Percentiles rank a stretch among this genome's conserved stretches.
phyloP scores from a whole-genome alignment of 2,888 invertebrate species.

The Tenthredo livida region DNA sequence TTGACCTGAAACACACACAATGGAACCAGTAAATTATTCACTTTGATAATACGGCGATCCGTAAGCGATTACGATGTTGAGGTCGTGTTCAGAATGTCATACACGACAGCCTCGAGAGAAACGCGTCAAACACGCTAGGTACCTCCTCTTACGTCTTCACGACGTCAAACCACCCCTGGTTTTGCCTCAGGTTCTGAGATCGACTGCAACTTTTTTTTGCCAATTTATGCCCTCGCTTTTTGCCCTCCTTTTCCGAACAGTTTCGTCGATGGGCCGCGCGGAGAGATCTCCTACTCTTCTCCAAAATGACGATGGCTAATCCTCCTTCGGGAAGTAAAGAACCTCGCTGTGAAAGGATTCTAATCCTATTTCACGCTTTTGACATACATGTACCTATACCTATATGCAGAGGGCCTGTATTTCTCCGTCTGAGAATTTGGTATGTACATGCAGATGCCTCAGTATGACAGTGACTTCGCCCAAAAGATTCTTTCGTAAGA shows the following conservation, averaged over 20 bases:
- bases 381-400: neutral
- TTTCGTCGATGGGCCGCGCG: slow-evolving; percentile 9
- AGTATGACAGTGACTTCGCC: neutral
- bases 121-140: slow-evolving; percentile 2
- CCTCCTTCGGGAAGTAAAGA: slow-evolving; percentile 38
- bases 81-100: slow-evolving; percentile 17
- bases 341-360: slow-evolving; percentile 41
- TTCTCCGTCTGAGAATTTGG: neutral
- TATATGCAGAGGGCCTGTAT: neutral
- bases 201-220: slow-evolving; percentile 25
- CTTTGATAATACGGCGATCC: neutral
- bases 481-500: neutral
- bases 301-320: slow-evolving; percentile 28
- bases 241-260: slow-evolving; percentile 40
- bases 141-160: neutral
- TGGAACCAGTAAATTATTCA: neutral
- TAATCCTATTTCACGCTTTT: slow-evolving; percentile 36
- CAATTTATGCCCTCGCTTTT: slow-evolving; percentile 9
- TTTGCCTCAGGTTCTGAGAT: slow-evolving; percentile 25
- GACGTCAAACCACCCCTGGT: neutral
- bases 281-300: slow-evolving; percentile 4
- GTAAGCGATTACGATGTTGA: neutral
- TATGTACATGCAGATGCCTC: neutral
- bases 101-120: neutral
- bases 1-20: slow-evolving; percentile 65